Conservation (phyloP, 2,888 invertebrate species). For the Drosophila sordidula region DNA sequence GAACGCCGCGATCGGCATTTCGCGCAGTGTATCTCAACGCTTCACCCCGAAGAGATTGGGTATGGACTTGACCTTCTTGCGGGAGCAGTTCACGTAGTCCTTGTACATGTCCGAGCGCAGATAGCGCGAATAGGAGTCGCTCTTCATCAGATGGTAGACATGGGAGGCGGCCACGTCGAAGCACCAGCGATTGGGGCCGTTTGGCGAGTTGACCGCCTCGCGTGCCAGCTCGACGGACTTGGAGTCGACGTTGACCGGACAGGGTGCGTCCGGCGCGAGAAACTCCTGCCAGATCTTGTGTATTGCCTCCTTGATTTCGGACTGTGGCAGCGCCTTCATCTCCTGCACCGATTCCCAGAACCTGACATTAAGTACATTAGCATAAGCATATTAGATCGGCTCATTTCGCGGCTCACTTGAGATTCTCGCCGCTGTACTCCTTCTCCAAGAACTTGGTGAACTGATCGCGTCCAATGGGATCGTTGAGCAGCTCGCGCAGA, state of each 20-base stretch:
- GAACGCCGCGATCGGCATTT: slow-evolving; percentile 46
- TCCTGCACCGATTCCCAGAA: slow-evolving; percentile 98
- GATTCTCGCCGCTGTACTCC: slow-evolving; percentile 99
- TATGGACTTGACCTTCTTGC: slow-evolving; percentile 94
- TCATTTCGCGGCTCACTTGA: slow-evolving; percentile 91
- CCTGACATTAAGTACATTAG: too few species aligned
- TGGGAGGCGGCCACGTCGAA: slow-evolving; percentile 99
- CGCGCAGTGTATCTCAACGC: slow-evolving; percentile 81
- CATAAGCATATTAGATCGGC: too few species aligned
- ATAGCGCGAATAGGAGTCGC: slow-evolving; percentile 99
- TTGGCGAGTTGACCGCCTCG: slow-evolving; percentile 88
- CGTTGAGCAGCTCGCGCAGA: slow-evolving; percentile 96
- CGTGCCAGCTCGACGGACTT: slow-evolving; percentile 94
- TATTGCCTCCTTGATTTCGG: slow-evolving; percentile 92
- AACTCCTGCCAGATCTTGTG: slow-evolving; percentile 97
- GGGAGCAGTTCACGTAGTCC: slow-evolving; percentile 97
- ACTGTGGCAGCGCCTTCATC: slow-evolving; percentile 94
- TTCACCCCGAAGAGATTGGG: slow-evolving; percentile 85
- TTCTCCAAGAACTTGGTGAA: slow-evolving; percentile 98
- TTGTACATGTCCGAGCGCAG: slow-evolving; percentile 99
- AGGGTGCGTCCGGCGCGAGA: slow-evolving; percentile 96
- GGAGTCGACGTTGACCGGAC: slow-evolving; percentile 98
- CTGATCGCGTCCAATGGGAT: slow-evolving; percentile 97
- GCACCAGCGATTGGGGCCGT: slow-evolving; percentile 94
- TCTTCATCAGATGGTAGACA: slow-evolving; percentile 99